Percentiles rank a stretch among this genome's conserved stretches.
These are phyloP conservation scores for Rhagologus leucostigma DNA, from an alignment of 2,113 vertebrate genomes.

Conservation along the genomic window DNA sequence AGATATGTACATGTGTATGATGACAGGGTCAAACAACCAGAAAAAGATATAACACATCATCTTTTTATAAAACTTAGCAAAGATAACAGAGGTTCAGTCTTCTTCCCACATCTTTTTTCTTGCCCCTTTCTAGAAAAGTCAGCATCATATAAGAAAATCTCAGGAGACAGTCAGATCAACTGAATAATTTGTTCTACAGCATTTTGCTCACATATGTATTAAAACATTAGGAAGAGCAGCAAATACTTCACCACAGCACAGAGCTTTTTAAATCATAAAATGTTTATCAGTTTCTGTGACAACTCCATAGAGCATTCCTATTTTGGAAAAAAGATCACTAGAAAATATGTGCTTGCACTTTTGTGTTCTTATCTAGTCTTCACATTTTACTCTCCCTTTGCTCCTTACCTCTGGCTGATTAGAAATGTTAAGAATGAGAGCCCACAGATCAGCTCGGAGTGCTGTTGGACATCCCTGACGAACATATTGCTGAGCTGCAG, in stretches of 20 bases:
- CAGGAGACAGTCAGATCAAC: not conserved
- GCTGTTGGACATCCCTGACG: constrained; percentile 92
- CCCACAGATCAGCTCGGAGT: constrained; percentile 90
- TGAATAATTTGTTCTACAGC: not conserved
- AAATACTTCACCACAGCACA: not conserved
- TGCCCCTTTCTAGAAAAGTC: not conserved
- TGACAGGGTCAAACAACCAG: not conserved
- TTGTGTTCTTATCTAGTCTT: not conserved
- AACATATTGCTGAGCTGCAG: constrained; percentile 92
- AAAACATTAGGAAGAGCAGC: not conserved
- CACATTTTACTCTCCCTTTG: not conserved
- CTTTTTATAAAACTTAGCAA: not conserved
- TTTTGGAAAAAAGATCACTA: not conserved
- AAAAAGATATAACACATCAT: not conserved
- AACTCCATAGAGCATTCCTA: not conserved
- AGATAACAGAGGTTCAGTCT: not conserved
- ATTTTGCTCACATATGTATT: not conserved
- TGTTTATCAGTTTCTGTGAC: not conserved
- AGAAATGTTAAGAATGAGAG: constrained; percentile 89
- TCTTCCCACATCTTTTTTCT: not conserved
- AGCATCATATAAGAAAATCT: not conserved
- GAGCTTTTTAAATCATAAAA: not conserved
- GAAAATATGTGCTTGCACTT: not conserved
- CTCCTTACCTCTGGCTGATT: constrained; percentile 88
- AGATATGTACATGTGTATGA: not conserved